Base-by-base conservation (phyloP, 2,113 vertebrate genomes). In the Cavia porcellus region DNA sequence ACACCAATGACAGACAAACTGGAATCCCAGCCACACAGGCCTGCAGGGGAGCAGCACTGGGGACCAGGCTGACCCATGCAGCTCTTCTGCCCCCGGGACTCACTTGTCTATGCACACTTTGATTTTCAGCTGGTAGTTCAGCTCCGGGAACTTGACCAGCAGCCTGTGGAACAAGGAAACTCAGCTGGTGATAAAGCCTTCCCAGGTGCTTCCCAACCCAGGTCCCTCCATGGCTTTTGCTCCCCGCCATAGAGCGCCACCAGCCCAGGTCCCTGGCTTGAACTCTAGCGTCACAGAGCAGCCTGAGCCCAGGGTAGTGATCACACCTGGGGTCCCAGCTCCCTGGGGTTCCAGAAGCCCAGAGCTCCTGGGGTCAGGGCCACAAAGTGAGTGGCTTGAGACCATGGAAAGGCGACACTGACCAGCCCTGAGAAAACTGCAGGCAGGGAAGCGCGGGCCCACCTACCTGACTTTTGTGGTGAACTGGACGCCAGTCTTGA, bases 381-480 rank as follows among this genome's bases (percentile, higher is more conserved):
- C 15, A 50, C 32, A 32, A 0, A n/a, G 42, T 5, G 10, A 52
- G 45, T 35, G 19, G 32, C 32, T 25, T 32, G 42, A 42, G 50
- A 70, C 80, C 38, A 62, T 19, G n/a, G 45, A 9, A n/a, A 15
- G 52, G 12, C 10, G 35, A 7, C 15, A 59, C 72, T 70, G 38
- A 24, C 9, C 80, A 0, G 25, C 0, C 2, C 45, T 83, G 14
- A 8, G 17, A 52, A 80, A 42, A 15, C 1, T 35, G 62, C 22
- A 17, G 0, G 3, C 7, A 30, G 57, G 14, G n/a, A 42, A 62
- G 62, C 7, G 38, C 3, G 0, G 64, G 98, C 99, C 94, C 96
- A 99, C 99, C 99, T 99, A 99, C 99, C 99, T 99, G 98, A 99
- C 99, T 99, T 99, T 99, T 59, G 99, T 99, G 96, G 99, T 99